Evolutionary conservation across 1,140 invertebrate species (phyloP).

Genomic region (Monomorium pharaonis): DNA sequence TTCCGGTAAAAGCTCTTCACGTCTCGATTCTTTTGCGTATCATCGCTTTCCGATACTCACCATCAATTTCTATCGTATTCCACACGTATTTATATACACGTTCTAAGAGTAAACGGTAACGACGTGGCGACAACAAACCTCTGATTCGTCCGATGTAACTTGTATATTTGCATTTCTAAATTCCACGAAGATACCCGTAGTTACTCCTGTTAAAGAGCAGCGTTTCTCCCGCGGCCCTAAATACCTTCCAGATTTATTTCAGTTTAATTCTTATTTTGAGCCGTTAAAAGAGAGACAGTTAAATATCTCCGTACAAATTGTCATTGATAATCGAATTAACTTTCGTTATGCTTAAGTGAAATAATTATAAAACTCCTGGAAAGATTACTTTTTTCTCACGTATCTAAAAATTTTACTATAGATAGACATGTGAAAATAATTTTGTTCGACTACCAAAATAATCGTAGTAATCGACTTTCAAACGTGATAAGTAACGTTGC

Average conservation of each 20-base stretch:
- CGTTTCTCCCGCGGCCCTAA: background rate
- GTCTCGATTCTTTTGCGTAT: slow-evolving; percentile 56
- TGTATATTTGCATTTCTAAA: slow-evolving; percentile 22
- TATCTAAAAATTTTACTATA: too few species aligned
- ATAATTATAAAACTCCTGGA: too few species aligned
- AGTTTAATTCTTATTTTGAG: background rate
- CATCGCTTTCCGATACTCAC: slow-evolving; percentile 52
- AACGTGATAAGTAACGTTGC: too few species aligned
- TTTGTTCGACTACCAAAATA: too few species aligned
- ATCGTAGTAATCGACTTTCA: too few species aligned
- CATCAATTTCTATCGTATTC: slow-evolving; percentile 47
- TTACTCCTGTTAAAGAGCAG: background rate
- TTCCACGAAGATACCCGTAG: background rate
- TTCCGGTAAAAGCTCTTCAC: slow-evolving; percentile 53
- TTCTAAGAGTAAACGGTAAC: slow-evolving; percentile 9
- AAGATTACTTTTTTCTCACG: too few species aligned
- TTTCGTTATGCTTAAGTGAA: background rate
- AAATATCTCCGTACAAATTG: background rate
- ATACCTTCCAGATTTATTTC: background rate
- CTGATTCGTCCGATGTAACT: background rate
- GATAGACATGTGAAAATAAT: too few species aligned
- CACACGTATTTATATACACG: slow-evolving; percentile 32
- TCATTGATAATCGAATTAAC: background rate
- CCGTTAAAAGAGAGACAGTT: background rate
- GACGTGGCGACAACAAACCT: slow-evolving; percentile 24